Evolutionary conservation across 92 coral and sea anemone species (phyloP), one percentile per base, ranked within the genome.

Genomic region (Heliopora coerulea): DNA sequence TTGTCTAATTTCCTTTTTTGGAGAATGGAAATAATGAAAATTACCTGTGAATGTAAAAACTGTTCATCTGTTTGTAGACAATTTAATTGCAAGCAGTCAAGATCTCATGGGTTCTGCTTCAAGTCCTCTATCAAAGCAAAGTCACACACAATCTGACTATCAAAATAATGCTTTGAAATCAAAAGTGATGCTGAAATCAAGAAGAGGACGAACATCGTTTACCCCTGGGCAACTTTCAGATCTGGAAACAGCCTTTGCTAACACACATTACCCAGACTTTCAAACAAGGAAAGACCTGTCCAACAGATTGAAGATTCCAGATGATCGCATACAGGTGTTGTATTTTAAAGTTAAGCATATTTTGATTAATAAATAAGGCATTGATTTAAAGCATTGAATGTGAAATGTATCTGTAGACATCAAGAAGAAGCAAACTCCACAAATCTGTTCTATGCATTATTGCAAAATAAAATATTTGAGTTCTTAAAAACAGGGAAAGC

Each of bases 241-340:
- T 18, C 77, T 70, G 6, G 77, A 70, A 33, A 8, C 62, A 29
- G 62, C 77, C 8, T 70, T 70, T 25, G 56, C 77, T 6, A 33
- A 52, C 39, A 70, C 77, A 33, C 77, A 70, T 23, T 70, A 70
- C n/a, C 77, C 77, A 3, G 77, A 70, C 54, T 70, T 70, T 54
- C 77, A 70, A 34, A 70, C 77, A 15, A 70, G 77, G 42, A 70
- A 70, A 33, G 77, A 70, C 12, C 35, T 70, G 48, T 70, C 77
- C 14, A 54, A 54, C 30, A 57, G 28, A 17, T 19, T 70, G 26
- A 70, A 70, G 42, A 52, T 70, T 70, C 77, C 77, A 18, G 77
- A 70, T 27, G 77, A 70, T 70, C 62, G 77, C 7, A 70, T 70
- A 30, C 77, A 70, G 64, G 77, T 70, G 30, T 17, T 13, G 23